Evolutionary conservation across 2,113 vertebrate genomes (phyloP), one percentile per base, ranked within the genome.

Genomic region (Typhlomys cinereus): DNA sequence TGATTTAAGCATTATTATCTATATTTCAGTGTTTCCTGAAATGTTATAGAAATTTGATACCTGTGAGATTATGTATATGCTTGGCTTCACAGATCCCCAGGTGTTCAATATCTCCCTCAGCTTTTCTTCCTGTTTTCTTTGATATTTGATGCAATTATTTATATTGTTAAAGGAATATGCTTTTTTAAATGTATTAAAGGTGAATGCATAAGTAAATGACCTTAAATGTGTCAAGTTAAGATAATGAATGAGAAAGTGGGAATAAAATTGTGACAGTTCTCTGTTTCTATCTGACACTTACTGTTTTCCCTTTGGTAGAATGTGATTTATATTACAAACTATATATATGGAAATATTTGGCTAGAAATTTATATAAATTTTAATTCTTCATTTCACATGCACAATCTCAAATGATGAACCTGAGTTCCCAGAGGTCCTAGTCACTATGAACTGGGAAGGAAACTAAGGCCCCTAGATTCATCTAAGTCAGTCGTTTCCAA

Each of bases 121-220:
- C 59, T 78, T 82, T 59, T 15, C 3, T 36, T 36, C 79, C 59
- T 78, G 10, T 44, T 57, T 89, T 11, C 7, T 62, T 92, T 85
- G 44, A 62, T 36, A 79, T 27, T 23, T 4, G 76, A 23, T 80
- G 25, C 4, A 86, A 54, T 91, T 74, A 87, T 94, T 89, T 94
- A 83, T 20, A 86, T 80, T 85, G 34, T 14, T 91, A 80, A 69
- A 5, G 23, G 13, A 78, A 29, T 46, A n/a, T 69, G 3, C 27
- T 70, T 80, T 75, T 1, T 75, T 1, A 8, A 85, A 70, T 52
- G 74, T 57, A 34, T 12, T 15, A 90, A 90, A 83, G 36, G 34
- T 31, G 41, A 78, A 5, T 34, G 52, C 29, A 66, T 54, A 8
- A 67, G 1, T 25, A 69, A 92, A 90, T 74, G 36, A 8, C 2